Percentiles rank a stretch among this genome's conserved stretches.
phyloP scores from a whole-genome alignment of 2,888 invertebrate genomes.

The Eupeodes luniger region DNA sequence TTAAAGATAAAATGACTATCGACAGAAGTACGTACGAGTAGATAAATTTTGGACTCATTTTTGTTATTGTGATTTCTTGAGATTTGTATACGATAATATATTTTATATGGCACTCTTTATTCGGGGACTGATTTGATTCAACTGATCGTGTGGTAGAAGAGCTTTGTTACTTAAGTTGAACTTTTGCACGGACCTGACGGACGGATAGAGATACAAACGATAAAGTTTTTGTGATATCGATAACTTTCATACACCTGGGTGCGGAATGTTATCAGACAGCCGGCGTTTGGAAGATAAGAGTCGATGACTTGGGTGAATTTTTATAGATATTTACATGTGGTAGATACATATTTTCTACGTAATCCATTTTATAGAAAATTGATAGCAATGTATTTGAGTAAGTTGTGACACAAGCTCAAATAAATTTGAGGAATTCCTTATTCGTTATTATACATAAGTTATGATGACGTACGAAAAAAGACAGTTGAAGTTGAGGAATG shows the following conservation, averaged over 20 bases:
- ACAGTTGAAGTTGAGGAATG: not conserved
- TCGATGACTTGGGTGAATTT: not conserved
- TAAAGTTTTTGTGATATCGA: constrained; percentile 13
- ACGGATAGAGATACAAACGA: not conserved
- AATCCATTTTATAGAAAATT: not conserved
- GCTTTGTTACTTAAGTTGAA: constrained; percentile 13
- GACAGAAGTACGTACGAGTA: constrained; percentile 58
- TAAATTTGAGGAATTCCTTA: constrained; percentile 28
- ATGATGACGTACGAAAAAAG: not conserved
- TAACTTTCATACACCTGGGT: not conserved
- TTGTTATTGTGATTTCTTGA: not conserved
- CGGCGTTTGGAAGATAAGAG: not conserved
- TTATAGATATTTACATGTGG: not conserved
- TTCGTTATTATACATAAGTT: too few relatives aligned
- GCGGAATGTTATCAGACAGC: constrained; percentile 29
- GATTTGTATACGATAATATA: not conserved
- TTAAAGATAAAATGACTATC: constrained; percentile 76
- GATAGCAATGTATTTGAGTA: not conserved
- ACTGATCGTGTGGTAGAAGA: constrained; percentile 44
- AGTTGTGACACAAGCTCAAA: too few relatives aligned
- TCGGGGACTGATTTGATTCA: constrained; percentile 35
- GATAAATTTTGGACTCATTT: constrained; percentile 37
- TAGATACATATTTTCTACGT: not conserved
- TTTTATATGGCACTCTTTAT: constrained; percentile 25
- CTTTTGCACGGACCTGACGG: not conserved